phyloP scores from a whole-genome alignment of 1,140 invertebrate species.

The Thaumatotibia leucotreta region DNA sequence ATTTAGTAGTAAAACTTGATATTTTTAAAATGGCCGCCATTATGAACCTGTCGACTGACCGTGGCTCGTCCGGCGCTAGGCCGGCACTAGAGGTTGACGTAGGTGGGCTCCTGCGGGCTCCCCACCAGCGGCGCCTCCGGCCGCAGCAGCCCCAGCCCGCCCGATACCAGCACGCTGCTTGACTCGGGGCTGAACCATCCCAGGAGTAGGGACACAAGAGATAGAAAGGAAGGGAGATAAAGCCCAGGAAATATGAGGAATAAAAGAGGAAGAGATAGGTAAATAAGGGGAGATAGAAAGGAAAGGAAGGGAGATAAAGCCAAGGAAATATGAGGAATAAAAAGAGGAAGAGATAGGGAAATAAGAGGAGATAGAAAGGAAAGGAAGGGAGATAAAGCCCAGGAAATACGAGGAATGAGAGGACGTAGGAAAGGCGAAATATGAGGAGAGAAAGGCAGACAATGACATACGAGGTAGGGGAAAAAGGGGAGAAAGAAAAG shows the following conservation, averaged over 20 bases:
- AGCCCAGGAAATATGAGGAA: too few relatives aligned
- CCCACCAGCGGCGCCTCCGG: slow-evolving; percentile 67
- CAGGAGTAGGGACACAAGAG: too few relatives aligned
- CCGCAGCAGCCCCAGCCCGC: slow-evolving; percentile 78
- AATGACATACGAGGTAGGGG: background rate
- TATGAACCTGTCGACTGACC: slow-evolving; percentile 47
- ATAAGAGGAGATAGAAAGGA: too few relatives aligned
- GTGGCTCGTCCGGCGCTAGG: slow-evolving; percentile 76
- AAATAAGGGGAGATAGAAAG: too few relatives aligned
- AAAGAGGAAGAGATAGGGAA: too few relatives aligned
- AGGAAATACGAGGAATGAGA: background rate
- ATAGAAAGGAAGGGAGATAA: too few relatives aligned
- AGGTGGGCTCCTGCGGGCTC: slow-evolving; percentile 92
- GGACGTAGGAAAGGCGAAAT: background rate
- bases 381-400: too few relatives aligned
- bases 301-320: too few relatives aligned
- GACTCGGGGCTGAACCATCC: slow-evolving; percentile 78
- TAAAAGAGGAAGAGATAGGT: too few relatives aligned
- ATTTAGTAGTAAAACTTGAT: too few relatives aligned
- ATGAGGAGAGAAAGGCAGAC: slow-evolving; percentile 2
- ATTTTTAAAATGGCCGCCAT: background rate
- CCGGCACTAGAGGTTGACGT: slow-evolving; percentile 94
- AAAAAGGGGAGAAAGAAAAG: background rate
- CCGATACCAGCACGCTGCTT: slow-evolving; percentile 79
- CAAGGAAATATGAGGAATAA: too few relatives aligned